These are phyloP conservation scores for Phocoena sinus DNA, from an alignment of 2,113 vertebrate genomes.

Conservation along the genomic window DNA sequence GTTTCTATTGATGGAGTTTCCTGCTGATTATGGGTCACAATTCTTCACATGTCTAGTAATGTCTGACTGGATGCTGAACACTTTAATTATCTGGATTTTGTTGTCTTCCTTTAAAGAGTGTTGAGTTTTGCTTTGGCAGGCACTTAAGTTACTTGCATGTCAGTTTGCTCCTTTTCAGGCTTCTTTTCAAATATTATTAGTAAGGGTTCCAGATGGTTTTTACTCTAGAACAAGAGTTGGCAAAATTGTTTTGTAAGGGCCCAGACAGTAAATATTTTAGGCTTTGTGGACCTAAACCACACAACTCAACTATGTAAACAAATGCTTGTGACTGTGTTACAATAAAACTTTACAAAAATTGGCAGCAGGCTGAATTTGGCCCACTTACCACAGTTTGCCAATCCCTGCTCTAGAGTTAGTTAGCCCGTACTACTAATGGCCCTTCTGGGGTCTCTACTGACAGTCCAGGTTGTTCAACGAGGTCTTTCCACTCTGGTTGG, in stretches of 20 bases:
- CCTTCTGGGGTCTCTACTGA: neutral
- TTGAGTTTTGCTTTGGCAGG: neutral
- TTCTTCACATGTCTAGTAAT: neutral
- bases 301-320: neutral
- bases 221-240: neutral
- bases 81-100: neutral
- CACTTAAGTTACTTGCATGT: neutral
- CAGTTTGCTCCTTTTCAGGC: neutral
- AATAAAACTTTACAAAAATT: slow-evolving; percentile 32
- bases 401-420: neutral
- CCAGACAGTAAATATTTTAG: neutral
- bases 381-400: neutral
- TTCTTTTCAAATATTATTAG: neutral
- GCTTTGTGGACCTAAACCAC: neutral
- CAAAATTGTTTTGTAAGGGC: neutral
- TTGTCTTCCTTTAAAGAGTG: slow-evolving; percentile 2
- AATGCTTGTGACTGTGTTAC: neutral
- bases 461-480: neutral
- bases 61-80: neutral
- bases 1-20: neutral
- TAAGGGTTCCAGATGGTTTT: neutral
- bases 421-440: neutral
- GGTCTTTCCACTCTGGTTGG: neutral
- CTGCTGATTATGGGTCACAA: neutral
- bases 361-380: neutral